phyloP scores from a whole-genome alignment of 2,113 vertebrate genomes.

The Gavialis gangeticus region DNA sequence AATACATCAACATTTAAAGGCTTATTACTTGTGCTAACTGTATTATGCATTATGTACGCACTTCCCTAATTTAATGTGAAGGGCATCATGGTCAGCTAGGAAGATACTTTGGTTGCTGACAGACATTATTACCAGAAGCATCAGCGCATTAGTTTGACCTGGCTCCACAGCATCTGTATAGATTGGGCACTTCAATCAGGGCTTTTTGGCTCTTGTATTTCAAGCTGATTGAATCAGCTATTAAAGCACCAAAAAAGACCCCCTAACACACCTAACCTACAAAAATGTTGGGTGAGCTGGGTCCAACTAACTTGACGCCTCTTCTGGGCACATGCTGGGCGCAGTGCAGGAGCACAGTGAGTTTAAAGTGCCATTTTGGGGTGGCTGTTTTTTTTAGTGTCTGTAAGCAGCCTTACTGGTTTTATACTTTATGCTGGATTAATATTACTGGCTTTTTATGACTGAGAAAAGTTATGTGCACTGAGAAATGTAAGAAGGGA shows the following conservation, averaged over 20 bases:
- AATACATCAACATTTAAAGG: not conserved
- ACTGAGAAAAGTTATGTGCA: not conserved
- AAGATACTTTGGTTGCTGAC: not conserved
- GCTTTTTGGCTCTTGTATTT: too few species aligned
- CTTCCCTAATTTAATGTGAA: not conserved
- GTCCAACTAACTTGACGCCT: too few species aligned
- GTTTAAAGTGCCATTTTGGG: accelerated
- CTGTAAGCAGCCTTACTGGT: not conserved
- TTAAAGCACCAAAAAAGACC: too few species aligned
- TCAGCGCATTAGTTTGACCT: too few species aligned
- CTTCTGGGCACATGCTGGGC: too few species aligned
- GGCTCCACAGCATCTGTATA: too few species aligned
- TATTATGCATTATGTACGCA: not conserved
- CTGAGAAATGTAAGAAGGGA: not conserved
- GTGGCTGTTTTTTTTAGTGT: accelerated
- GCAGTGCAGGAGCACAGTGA: too few species aligned
- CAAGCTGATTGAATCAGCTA: too few species aligned
- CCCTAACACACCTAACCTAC: too few species aligned
- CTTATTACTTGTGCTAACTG: not conserved
- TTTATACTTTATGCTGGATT: accelerated
- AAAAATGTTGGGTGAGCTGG: too few species aligned
- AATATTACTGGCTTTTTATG: not conserved
- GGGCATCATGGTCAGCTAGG: not conserved
- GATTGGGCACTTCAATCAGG: too few species aligned
- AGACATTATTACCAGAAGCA: too few species aligned